Conservation (phyloP, 1,140 invertebrate species). For the Pomacea maculata region DNA sequence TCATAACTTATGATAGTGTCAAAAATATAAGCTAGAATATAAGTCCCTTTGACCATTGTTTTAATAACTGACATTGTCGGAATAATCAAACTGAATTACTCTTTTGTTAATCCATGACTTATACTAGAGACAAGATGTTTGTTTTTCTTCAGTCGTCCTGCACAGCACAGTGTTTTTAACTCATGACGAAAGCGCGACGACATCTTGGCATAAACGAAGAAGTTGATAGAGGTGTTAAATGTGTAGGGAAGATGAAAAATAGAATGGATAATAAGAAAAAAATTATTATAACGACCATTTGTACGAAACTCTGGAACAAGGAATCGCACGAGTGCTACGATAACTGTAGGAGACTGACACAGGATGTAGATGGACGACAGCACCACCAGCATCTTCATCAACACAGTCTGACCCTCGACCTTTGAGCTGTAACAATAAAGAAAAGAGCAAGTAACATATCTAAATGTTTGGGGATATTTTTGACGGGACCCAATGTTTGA, state of each 20-base stretch:
- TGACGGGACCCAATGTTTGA: no score
- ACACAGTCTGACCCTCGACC: not conserved
- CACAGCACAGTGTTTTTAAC: not conserved
- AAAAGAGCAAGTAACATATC: no score
- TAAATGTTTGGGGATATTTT: no score
- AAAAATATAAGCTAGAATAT: no score
- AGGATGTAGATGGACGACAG: constrained; percentile 11
- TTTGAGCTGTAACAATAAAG: no score
- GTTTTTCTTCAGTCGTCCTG: no score
- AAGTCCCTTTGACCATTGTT: no score
- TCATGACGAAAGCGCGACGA: constrained; percentile 18
- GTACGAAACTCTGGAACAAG: not conserved
- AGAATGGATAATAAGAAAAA: constrained; percentile 4
- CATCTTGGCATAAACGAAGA: constrained; percentile 17
- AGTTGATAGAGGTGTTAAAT: constrained; percentile 18
- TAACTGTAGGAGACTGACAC: not conserved
- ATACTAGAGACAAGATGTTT: no score
- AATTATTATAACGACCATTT: not conserved
- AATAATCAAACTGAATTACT: no score
- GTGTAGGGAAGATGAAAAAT: not conserved
- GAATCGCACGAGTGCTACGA: not conserved
- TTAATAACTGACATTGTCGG: no score
- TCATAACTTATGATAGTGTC: no score
- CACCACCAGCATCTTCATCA: constrained; percentile 16
- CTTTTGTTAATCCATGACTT: no score